phyloP scores from a whole-genome alignment of 1,140 invertebrate species.

The Euura saliciscinereae region DNA sequence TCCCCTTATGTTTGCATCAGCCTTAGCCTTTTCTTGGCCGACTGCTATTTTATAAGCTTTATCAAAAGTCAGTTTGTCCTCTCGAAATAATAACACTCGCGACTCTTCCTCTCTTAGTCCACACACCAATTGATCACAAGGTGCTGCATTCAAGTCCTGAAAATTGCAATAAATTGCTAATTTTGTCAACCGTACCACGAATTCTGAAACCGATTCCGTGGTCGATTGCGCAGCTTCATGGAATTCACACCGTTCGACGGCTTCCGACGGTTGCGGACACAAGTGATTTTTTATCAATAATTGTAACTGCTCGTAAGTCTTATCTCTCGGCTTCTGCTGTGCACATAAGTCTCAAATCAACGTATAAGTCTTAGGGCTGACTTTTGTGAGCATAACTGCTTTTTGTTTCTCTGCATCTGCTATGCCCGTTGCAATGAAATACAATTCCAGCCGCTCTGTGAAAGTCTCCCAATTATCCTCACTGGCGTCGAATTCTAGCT shows the following conservation, averaged over 20 bases:
- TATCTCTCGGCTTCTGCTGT: conserved; percentile 34
- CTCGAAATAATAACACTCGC: conserved; percentile 16
- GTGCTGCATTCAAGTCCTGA: conserved; percentile 14
- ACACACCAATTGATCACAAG: no score
- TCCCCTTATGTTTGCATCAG: no score
- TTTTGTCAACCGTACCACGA: conserved; percentile 37
- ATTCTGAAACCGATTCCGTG: conserved; percentile 34
- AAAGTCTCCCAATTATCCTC: conserved; percentile 17
- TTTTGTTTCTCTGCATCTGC: conserved; percentile 26
- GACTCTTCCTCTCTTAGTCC: conserved; percentile 16
- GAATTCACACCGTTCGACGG: conserved; percentile 41
- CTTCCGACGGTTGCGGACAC: conserved; percentile 37
- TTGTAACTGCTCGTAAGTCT: conserved; percentile 32
- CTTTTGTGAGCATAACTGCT: conserved; percentile 33
- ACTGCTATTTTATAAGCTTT: conserved; percentile 17
- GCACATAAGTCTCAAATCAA: conserved; percentile 36
- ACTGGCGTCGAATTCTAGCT: conserved; percentile 16
- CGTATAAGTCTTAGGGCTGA: conserved; percentile 36
- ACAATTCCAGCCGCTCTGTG: conserved; percentile 31
- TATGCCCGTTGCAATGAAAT: conserved; percentile 33
- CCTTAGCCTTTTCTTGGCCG: conserved; percentile 11
- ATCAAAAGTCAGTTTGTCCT: conserved; percentile 17
- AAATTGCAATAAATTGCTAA: conserved; percentile 28
- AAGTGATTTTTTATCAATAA: conserved; percentile 32
- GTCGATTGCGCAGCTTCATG: conserved; percentile 33